phyloP scores from a whole-genome alignment of 2,888 invertebrate species.

The Omphaloscelis lunosa region DNA sequence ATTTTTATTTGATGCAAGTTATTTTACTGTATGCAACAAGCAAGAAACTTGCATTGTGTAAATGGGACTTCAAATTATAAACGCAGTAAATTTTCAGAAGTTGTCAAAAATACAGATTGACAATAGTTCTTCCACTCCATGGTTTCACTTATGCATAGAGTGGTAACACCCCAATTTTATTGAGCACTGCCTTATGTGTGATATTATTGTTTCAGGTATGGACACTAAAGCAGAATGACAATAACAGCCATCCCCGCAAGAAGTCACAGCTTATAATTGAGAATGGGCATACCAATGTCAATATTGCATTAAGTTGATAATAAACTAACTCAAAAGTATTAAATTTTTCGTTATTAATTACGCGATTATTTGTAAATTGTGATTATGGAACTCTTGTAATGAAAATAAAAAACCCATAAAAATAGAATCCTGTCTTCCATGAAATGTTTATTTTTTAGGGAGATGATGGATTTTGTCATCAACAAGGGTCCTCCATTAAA shows the following conservation, averaged over 20 bases:
- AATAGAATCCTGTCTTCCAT: slow-evolving; percentile 77
- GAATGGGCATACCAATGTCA: slow-evolving; percentile 80
- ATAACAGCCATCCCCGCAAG: slow-evolving; percentile 51
- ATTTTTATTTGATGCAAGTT: background rate
- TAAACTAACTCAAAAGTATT: slow-evolving; percentile 79
- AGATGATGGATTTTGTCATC: slow-evolving; percentile 45
- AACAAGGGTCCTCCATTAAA: slow-evolving; percentile 4
- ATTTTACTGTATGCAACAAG: background rate
- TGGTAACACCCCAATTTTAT: background rate
- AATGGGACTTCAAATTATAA: background rate
- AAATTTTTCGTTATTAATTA: slow-evolving; percentile 84
- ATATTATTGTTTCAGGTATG: slow-evolving; percentile 85
- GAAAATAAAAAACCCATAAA: slow-evolving; percentile 75
- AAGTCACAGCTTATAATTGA: slow-evolving; percentile 66
- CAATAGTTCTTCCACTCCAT: background rate
- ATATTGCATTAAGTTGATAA: slow-evolving; percentile 84
- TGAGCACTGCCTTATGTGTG: slow-evolving; percentile 1
- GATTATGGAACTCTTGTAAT: slow-evolving; percentile 74
- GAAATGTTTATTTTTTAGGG: slow-evolving; percentile 76
- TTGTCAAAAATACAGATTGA: background rate
- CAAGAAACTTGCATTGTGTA: background rate
- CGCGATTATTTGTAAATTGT: slow-evolving; percentile 73
- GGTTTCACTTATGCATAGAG: background rate
- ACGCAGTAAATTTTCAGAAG: background rate
- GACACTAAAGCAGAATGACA: slow-evolving; percentile 80